These are phyloP conservation scores for Suncus etruscus DNA, from an alignment of 2,113 vertebrate species.

Conservation along the genomic window DNA sequence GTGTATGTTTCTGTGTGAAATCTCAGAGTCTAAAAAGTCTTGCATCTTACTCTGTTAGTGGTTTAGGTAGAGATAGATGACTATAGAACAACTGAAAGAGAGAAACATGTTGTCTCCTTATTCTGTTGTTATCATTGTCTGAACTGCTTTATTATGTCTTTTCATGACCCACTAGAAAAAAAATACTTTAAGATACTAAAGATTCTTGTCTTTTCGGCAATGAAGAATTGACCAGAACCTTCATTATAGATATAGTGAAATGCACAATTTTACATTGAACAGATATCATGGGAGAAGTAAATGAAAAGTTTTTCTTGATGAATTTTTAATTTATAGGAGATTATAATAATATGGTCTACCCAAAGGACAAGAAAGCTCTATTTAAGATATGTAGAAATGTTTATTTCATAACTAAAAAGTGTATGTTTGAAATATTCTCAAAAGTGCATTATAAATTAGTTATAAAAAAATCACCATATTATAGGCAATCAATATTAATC, in stretches of 20 bases:
- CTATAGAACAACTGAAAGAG: no score
- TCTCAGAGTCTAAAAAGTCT: no score
- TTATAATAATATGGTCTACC: background rate
- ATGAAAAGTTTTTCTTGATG: background rate
- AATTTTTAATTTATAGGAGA: background rate
- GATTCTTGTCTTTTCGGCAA: background rate
- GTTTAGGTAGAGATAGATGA: no score
- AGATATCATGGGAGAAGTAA: background rate
- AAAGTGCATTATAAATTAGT: background rate
- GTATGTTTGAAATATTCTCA: background rate
- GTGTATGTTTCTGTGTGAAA: no score
- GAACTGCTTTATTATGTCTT: no score
- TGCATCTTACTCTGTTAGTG: no score
- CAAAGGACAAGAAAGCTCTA: background rate
- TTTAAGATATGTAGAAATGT: background rate
- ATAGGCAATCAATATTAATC: background rate
- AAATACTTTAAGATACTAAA: background rate
- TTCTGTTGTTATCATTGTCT: background rate
- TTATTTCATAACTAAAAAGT: background rate
- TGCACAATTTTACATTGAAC: background rate
- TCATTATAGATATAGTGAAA: background rate
- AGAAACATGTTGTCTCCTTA: background rate
- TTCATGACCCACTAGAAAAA: background rate
- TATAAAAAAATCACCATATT: background rate
- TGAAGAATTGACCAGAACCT: background rate